Base-by-base conservation (phyloP, 2,113 vertebrate genomes). In the Apodemus speciosus region DNA sequence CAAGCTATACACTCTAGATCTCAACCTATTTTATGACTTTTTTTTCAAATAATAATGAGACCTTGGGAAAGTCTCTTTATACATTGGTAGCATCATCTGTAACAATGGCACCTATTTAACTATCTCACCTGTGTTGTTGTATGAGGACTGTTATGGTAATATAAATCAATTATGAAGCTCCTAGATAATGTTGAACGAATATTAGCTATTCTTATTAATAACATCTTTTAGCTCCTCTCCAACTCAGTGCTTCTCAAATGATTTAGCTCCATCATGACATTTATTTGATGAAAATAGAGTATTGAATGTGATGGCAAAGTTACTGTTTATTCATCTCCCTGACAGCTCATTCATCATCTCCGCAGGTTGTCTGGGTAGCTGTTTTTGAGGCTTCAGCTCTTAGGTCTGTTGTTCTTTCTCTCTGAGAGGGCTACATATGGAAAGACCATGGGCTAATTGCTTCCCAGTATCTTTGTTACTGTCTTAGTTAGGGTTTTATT, bases 231-330 rank as follows among this genome's bases (percentile, higher is more conserved):
- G 71, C 21, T 92, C 58, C 38, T 95, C 49, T 96, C 93, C 69
- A 95, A 75, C 38, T 87, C 46, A 93, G 46, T 95, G 88, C 90
- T 72, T 95, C 89, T 92, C 80, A 96, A 91, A 94, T 83, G 88
- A 90, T 95, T 40, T 92, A 88, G 88, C 56, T 93, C 51, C 64
- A 49, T 92, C 77, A 93, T 96, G 92, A 86, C 73, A 94, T 92
- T 92, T 95, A 95, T 94, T 96, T 96, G 94, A 96, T 93, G 27
- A 91, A 94, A 97, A 96, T 93, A 92, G 91, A 92, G 30, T 79
- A 90, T 94, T 96, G 91, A 91, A 94, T 95, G 25, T 94, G 87
- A 95, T 69, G 64, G 51, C 62, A 96, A 89, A 86, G 64, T 88
- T 91, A 85, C 68, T 97, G 72, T 93, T 96, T 95, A 95, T 94